phyloP scores from a whole-genome alignment of 2,113 vertebrate species.

The Hippocampus comes region DNA sequence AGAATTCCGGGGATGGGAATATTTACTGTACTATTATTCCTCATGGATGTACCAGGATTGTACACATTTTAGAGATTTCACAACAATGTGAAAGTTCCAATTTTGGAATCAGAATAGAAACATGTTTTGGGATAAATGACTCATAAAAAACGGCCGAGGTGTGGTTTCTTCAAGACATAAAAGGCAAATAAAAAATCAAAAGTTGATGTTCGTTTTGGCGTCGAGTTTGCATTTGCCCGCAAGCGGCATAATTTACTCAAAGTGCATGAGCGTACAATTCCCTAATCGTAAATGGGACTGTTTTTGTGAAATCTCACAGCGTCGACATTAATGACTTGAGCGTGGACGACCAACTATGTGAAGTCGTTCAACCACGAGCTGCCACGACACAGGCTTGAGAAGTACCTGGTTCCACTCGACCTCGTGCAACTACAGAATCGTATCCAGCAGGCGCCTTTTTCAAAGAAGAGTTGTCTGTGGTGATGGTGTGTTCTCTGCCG shows the following conservation, averaged over 20 bases:
- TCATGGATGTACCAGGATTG: too few relatives aligned
- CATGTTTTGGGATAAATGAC: too few relatives aligned
- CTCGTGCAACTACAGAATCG: slow-evolving; percentile 82
- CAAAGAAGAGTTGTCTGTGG: slow-evolving; percentile 55
- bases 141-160: too few relatives aligned
- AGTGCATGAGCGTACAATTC: too few relatives aligned
- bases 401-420: slow-evolving; percentile 80
- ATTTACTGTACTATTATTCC: too few relatives aligned
- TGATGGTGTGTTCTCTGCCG: slow-evolving; percentile 78
- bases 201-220: too few relatives aligned
- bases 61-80: neutral
- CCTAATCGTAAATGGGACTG: neutral
- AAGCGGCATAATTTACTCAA: too few relatives aligned
- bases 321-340: neutral
- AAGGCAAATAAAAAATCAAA: too few relatives aligned
- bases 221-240: too few relatives aligned
- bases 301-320: too few relatives aligned
- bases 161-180: too few relatives aligned
- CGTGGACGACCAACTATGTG: neutral
- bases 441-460: slow-evolving; percentile 70
- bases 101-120: neutral
- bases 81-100: neutral
- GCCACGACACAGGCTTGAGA: neutral
- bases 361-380: neutral
- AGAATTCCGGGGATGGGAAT: too few relatives aligned